Percentiles rank a stretch among this genome's conserved stretches.
phyloP scores from a whole-genome alignment of 1,140 invertebrate genomes.

The Drosophila ercepeae region DNA sequence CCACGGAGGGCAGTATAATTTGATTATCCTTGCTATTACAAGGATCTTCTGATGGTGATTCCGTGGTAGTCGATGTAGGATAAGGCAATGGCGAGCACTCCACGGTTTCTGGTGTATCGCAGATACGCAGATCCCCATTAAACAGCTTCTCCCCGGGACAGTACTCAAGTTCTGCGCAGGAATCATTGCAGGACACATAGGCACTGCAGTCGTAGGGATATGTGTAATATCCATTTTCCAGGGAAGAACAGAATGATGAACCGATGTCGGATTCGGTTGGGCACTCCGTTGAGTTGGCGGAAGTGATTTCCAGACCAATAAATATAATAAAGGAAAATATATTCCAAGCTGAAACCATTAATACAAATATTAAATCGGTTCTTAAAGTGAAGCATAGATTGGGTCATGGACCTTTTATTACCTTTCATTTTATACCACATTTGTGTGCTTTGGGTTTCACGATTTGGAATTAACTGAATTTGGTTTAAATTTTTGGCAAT shows the following conservation, averaged over 20 bases:
- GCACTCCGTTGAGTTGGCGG: neutral
- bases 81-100: slow-evolving; percentile 19
- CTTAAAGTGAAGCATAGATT: neutral
- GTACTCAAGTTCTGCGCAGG: slow-evolving; percentile 30
- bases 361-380: neutral
- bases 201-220: slow-evolving; percentile 57
- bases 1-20: slow-evolving; percentile 27
- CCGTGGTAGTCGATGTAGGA: slow-evolving; percentile 7
- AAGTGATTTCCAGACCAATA: neutral
- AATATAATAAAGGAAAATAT: neutral
- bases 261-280: neutral
- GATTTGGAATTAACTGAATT: slow-evolving; percentile 18
- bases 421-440: neutral
- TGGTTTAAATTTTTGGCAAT: slow-evolving; percentile 12
- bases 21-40: slow-evolving; percentile 18
- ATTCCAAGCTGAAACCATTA: neutral
- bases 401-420: neutral
- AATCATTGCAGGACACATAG: slow-evolving; percentile 48
- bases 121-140: slow-evolving; percentile 43
- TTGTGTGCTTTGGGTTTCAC: neutral
- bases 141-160: slow-evolving; percentile 47
- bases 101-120: slow-evolving; percentile 61
- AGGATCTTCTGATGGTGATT: neutral
- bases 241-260: slow-evolving; percentile 6
- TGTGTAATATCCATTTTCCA: slow-evolving; percentile 33